phyloP scores from a whole-genome alignment of 2,888 invertebrate genomes.

The Lasioglossum lativentre region DNA sequence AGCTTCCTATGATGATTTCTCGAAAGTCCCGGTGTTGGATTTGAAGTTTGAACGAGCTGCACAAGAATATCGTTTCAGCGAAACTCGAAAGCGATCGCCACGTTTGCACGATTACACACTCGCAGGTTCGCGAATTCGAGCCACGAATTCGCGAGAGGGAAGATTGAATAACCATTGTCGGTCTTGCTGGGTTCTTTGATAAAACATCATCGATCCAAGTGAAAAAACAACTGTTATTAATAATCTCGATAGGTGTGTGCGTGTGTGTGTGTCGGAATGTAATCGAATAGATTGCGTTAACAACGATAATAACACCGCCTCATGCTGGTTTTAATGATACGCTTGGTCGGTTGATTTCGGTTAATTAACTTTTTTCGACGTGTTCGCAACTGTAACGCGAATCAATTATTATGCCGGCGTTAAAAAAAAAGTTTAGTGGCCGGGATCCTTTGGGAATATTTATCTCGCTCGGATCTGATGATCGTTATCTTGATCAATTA shows the following conservation, averaged over 20 bases:
- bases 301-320: neutral
- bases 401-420: neutral
- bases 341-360: neutral
- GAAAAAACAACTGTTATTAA: neutral
- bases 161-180: neutral
- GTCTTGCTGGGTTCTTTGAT: neutral
- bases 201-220: neutral
- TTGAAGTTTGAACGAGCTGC: conserved; percentile 15
- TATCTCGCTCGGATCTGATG: neutral
- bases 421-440: too few relatives aligned
- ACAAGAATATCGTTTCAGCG: conserved; percentile 38
- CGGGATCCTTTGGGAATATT: neutral
- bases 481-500: neutral
- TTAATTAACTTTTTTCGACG: neutral
- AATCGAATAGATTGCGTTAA: neutral
- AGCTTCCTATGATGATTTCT: conserved; percentile 23
- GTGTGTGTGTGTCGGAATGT: too few relatives aligned
- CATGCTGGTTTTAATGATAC: neutral
- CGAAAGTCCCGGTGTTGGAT: neutral
- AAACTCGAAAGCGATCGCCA: neutral
- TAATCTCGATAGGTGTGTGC: neutral
- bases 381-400: neutral
- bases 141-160: neutral
- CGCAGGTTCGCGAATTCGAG: neutral
- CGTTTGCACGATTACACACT: neutral